Conservation (phyloP, 2,888 invertebrate genomes). For the Hirtodrosophila trivittata region DNA sequence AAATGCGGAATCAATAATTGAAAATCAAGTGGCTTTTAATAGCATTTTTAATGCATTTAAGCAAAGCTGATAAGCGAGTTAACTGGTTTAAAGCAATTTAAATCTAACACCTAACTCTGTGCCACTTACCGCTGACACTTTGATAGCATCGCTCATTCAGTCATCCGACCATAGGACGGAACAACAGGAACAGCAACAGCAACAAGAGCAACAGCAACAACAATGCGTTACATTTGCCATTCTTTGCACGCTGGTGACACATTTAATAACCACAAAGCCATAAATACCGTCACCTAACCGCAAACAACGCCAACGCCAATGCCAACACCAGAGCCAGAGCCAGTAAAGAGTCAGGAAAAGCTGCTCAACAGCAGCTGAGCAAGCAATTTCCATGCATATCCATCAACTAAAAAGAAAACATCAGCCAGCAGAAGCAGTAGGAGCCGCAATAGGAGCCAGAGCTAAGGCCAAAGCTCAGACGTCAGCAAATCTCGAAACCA, state of each 20-base stretch:
- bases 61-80: too few relatives aligned
- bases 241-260: constrained; percentile 71
- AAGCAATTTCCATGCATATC: constrained; percentile 70
- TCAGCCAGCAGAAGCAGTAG: constrained; percentile 8
- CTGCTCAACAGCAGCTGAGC: constrained; percentile 40
- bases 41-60: too few relatives aligned
- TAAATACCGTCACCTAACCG: constrained; percentile 61
- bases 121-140: constrained; percentile 17
- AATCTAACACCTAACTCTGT: constrained; percentile 24
- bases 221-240: constrained; percentile 39
- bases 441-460: constrained; percentile 11
- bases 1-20: too few relatives aligned
- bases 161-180: not conserved
- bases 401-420: constrained; percentile 70
- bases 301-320: constrained; percentile 38
- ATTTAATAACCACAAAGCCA: constrained; percentile 72
- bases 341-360: constrained; percentile 8
- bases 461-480: constrained; percentile 13
- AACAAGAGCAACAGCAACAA: constrained; percentile 2
- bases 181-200: constrained; percentile 6
- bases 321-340: constrained; percentile 15
- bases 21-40: too few relatives aligned
- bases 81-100: constrained; percentile 29
- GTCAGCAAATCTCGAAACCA: constrained; percentile 57
- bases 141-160: constrained; percentile 30